A percentile compares a stretch with the other conserved stretches of the same genome.
These are phyloP conservation scores for Metopia argyrocephala DNA, from an alignment of 2,888 invertebrate species.

Conservation along the genomic window DNA sequence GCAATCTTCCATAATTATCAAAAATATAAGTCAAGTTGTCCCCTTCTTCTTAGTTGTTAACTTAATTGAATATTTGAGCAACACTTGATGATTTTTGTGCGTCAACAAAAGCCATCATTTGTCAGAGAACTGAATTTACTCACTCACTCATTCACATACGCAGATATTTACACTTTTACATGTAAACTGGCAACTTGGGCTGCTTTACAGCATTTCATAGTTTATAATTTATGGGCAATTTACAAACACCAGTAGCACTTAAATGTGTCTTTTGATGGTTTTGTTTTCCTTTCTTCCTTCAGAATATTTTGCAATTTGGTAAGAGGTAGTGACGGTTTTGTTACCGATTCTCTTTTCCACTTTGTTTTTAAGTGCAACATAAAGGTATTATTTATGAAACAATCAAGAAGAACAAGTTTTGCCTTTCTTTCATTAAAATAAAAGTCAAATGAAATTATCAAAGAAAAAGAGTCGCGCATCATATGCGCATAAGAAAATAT, in stretches of 20 bases:
- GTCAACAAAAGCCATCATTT: neutral
- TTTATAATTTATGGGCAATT: conserved; percentile 64
- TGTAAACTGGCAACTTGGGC: neutral
- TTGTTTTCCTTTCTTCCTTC: neutral
- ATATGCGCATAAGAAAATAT: too few species aligned
- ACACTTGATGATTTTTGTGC: neutral
- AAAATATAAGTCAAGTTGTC: too few species aligned
- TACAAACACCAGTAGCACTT: conserved; percentile 61
- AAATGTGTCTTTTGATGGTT: conserved; percentile 36
- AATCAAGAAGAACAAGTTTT: conserved; percentile 63
- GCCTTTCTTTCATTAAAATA: neutral
- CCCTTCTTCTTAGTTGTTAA: neutral
- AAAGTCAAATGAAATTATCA: neutral
- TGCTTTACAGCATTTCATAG: conserved; percentile 59
- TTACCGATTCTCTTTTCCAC: conserved; percentile 22
- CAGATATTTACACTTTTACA: neutral
- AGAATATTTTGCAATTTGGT: neutral
- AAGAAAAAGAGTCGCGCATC: neutral
- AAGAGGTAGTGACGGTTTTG: conserved; percentile 3
- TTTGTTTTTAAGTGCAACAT: conserved; percentile 35
- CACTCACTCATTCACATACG: neutral
- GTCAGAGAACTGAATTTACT: neutral
- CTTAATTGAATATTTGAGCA: neutral
- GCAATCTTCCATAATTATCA: too few species aligned
- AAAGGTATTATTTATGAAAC: conserved; percentile 65